These are phyloP conservation scores for Upupa epops DNA, from an alignment of 2,113 vertebrate species.

Conservation along the genomic window DNA sequence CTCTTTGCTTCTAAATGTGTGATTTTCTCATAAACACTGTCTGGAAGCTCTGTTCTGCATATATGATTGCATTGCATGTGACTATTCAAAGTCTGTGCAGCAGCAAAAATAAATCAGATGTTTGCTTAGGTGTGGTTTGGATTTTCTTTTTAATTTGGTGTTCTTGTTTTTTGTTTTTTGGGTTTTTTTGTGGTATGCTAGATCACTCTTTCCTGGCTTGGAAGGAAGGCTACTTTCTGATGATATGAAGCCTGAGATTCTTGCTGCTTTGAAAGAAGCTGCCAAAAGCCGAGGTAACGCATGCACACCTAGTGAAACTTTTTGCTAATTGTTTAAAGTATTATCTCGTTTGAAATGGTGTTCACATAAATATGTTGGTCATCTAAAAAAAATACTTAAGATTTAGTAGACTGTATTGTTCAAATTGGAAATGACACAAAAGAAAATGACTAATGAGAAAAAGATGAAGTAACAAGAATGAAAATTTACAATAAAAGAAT, in stretches of 20 bases:
- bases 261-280: slow-evolving; percentile 89
- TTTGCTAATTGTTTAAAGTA: background rate
- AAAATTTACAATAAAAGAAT: background rate
- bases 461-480: background rate
- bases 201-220: slow-evolving; percentile 92
- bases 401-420: background rate
- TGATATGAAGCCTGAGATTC: slow-evolving; percentile 84
- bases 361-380: background rate
- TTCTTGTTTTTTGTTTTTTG: background rate
- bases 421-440: background rate
- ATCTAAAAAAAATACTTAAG: background rate
- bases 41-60: background rate
- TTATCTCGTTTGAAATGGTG: background rate
- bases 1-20: background rate
- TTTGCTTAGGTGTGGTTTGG: background rate
- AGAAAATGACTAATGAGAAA: background rate
- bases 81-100: background rate
- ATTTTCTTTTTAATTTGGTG: background rate
- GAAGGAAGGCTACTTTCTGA: slow-evolving; percentile 90
- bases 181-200: slow-evolving; percentile 69
- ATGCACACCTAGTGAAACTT: background rate
- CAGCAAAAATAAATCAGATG: background rate
- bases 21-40: background rate
- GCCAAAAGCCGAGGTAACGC: slow-evolving; percentile 92
- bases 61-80: background rate